Percentiles rank a stretch among this genome's conserved stretches.
Evolutionary conservation across 2,113 vertebrate species (phyloP).

Genomic region (Ophiodon elongatus): DNA sequence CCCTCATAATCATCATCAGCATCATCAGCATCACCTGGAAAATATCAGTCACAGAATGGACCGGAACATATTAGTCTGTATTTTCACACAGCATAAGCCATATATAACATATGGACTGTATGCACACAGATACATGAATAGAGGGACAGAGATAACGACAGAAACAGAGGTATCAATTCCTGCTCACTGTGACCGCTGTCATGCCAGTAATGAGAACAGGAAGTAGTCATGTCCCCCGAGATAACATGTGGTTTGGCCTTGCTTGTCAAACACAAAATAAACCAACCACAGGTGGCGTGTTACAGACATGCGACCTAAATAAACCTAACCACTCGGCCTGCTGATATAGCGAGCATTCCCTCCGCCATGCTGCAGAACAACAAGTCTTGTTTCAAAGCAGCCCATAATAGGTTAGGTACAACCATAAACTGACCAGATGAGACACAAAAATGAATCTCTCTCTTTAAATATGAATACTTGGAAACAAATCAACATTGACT

Average conservation of each 20-base stretch:
- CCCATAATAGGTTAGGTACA: not conserved
- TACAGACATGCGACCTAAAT: not conserved
- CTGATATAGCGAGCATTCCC: not conserved
- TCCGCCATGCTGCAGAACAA: not conserved
- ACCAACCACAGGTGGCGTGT: not conserved
- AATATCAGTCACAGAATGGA: slow-evolving; percentile 66
- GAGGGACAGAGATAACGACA: not conserved
- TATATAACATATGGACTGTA: not conserved
- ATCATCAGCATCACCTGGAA: slow-evolving; percentile 82
- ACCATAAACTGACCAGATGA: not conserved
- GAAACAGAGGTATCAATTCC: not conserved
- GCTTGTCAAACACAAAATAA: not conserved
- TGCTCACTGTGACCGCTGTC: not conserved
- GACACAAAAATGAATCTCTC: not conserved
- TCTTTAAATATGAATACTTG: not conserved
- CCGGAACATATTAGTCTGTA: slow-evolving; percentile 31
- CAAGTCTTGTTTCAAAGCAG: not conserved
- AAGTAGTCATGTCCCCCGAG: not conserved
- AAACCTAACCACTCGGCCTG: not conserved
- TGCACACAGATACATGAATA: not conserved
- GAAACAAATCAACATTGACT: not conserved
- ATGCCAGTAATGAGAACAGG: not conserved
- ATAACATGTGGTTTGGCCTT: not conserved
- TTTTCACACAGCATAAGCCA: not conserved
- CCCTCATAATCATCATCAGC: slow-evolving; percentile 43